Base-by-base conservation (phyloP, 2,888 invertebrate species). In the Terebella lapidaria region DNA sequence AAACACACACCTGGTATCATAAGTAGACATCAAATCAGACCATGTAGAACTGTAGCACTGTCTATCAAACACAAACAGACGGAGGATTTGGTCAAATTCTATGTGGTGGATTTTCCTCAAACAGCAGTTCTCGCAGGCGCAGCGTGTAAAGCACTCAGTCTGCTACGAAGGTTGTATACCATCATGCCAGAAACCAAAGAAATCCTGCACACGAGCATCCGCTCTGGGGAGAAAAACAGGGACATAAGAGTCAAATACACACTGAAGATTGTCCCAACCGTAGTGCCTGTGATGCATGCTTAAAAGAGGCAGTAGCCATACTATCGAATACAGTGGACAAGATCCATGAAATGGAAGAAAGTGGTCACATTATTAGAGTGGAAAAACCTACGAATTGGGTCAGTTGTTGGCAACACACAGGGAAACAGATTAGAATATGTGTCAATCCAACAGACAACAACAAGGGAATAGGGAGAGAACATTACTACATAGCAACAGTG, bases 331-430 rank as follows among this genome's bases (percentile, higher is more conserved):
- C 67, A 20, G 64, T 66, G 60, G 53, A 54, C 49, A 64, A 67
- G 56, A 51, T 70, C 20, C 49, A 60, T 10, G 20, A 53, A 18
- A 62, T 70, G 60, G 64, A 65, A 30, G 10, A 53, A 18, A 30
- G 57, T 22, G 46, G 47, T 25, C 61, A 68, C 10, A 67, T 70
- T 20, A 29, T n/a, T 22, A 65, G 62, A 60, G 62, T 70, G 5
- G 56, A 57, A 52, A 59, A 67, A 46, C 70, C 69, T 5, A 67
- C 67, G 42, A 60, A 63, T 30, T 70, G 70, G 70, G 69, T 69
- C 5, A 68, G 54, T 69, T 29, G 65, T 62, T n/a, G 54, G 60
- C 35, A 63, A 64, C 18, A 27, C 59, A 46, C 64, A 67, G 57
- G 63, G 60, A 52, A 67, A 67, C 18, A 66, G 67, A 24, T 70